A percentile compares a stretch with the other conserved stretches of the same genome.
Conservation (phyloP, 2,113 vertebrate genomes). For the Ibidorhyncha struthersii region DNA sequence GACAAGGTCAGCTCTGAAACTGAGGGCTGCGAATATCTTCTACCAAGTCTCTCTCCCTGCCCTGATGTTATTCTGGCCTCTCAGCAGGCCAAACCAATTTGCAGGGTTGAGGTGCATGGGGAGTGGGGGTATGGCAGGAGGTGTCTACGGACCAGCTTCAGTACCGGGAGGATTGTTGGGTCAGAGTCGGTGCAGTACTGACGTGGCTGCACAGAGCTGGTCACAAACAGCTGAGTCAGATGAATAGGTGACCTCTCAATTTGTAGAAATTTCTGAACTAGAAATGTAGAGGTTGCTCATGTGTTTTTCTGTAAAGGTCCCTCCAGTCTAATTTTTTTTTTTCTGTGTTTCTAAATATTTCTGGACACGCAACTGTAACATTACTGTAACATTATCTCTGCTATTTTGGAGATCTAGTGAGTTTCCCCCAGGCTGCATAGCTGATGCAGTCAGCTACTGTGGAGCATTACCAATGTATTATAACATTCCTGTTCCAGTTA, state of each 20-base stretch:
- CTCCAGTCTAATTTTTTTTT: background rate
- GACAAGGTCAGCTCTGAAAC: background rate
- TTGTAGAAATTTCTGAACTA: background rate
- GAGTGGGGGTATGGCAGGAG: background rate
- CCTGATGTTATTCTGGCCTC: background rate
- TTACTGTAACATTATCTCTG: background rate
- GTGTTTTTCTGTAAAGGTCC: background rate
- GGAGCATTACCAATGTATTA: background rate
- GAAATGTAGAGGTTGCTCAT: background rate
- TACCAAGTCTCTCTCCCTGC: background rate
- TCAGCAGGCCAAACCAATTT: background rate
- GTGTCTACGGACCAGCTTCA: fast-evolving
- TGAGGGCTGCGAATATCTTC: background rate
- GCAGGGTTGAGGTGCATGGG: background rate
- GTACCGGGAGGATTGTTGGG: background rate
- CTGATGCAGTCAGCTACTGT: background rate
- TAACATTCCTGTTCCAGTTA: background rate
- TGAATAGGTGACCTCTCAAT: background rate
- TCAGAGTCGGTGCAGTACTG: background rate
- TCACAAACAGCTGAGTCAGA: background rate
- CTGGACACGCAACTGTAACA: background rate
- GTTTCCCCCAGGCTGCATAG: background rate
- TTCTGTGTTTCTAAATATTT: background rate
- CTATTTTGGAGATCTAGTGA: background rate
- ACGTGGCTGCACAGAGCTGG: background rate